Evolutionary conservation across 2,888 invertebrate genomes (phyloP), one percentile per base, ranked within the genome.

Genomic region (Hermaeophaga mercurialis): DNA sequence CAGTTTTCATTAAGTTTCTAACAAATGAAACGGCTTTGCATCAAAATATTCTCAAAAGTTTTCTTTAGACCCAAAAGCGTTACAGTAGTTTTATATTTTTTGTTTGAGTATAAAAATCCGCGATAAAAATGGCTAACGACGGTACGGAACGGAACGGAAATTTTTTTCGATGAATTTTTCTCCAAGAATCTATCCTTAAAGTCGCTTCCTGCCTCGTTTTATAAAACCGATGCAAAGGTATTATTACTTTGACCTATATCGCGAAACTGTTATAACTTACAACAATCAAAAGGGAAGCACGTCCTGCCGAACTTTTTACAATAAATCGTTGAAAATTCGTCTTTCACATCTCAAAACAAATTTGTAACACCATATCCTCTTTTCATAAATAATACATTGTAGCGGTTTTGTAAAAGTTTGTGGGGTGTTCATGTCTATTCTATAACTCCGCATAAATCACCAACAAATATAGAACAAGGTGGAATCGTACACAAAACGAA

Each of bases 381-480:
- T 58, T 45, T 52, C 55, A 55, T 61, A 55, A 57, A 61, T 61
- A 61, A 53, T 55, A 57, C 46, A 61, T 57, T 60, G 54, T 57
- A 52, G 60, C 54, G 57, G 57, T 61, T 61, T 53, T 46, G 44
- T 52, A 56, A 52, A 58, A 56, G 43, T 61, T 50, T 50, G 56
- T 43, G 45, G 46, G 54, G 49, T 52, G 54, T 60, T 50, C 52
- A 48, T 47, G 34, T 55, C 54, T 54, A 22, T 18, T 38, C 48
- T 48, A 38, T 48, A 38, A 15, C 4, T 6, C 12, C 34, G 17
- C 31, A 24, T 48, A 48, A 46, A 46, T 46, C 46, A 33, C 11
- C 17, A 17, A 46, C 34, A 28, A 46, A 46, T 46, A 33, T 15
- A 33, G 28, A 31, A 28, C 45, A 45, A 17, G 33, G 33, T 33